These are phyloP conservation scores for Cosmia trapezina DNA, from an alignment of 2,888 invertebrate species.

Conservation along the genomic window DNA sequence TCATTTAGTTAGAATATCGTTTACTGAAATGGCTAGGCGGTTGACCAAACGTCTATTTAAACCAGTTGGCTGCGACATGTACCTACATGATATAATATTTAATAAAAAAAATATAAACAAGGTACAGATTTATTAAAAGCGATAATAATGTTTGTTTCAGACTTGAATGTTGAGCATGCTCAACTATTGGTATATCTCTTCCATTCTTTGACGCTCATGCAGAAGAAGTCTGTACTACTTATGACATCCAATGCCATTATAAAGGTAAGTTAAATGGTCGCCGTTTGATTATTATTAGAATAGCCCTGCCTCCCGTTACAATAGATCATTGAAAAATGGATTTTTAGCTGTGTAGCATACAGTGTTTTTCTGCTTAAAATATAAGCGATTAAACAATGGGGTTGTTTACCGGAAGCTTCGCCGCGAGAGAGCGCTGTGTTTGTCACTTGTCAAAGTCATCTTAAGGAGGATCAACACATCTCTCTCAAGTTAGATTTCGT, in stretches of 20 bases:
- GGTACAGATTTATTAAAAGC: not conserved
- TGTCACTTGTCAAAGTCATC: not conserved
- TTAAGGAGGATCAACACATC: too few species aligned
- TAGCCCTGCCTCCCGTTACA: not conserved
- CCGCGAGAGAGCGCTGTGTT: not conserved
- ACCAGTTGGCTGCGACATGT: too few species aligned
- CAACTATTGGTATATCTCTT: slow-evolving; percentile 98
- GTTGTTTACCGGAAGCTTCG: too few species aligned
- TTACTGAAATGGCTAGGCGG: too few species aligned
- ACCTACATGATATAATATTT: too few species aligned
- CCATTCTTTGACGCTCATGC: slow-evolving; percentile 98
- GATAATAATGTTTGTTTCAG: slow-evolving; percentile 83
- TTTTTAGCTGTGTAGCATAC: not conserved
- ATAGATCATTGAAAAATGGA: not conserved
- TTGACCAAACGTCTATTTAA: too few species aligned
- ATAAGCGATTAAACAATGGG: not conserved
- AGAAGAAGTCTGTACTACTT: slow-evolving; percentile 98
- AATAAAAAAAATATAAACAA: too few species aligned
- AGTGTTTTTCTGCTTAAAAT: not conserved
- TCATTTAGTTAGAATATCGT: too few species aligned
- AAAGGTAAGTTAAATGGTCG: slow-evolving; percentile 76
- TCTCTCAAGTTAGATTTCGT: too few species aligned
- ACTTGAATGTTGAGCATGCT: slow-evolving; percentile 98
- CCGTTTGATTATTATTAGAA: not conserved
- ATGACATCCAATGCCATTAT: slow-evolving; percentile 93